phyloP scores from a whole-genome alignment of 2,888 invertebrate species.

The Mythimna impura region DNA sequence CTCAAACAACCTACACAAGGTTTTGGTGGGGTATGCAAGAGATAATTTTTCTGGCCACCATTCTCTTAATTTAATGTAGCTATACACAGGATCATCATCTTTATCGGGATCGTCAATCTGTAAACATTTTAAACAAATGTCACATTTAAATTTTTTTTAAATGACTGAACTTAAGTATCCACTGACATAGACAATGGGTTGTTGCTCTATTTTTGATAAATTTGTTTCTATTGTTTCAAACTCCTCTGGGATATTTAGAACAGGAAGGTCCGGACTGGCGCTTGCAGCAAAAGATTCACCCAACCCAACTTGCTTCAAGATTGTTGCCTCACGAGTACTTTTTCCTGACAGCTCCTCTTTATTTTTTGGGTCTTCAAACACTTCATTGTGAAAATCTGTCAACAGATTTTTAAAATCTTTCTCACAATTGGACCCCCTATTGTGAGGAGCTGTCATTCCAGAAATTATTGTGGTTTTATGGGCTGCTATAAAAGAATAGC shows the following conservation, averaged over 20 bases:
- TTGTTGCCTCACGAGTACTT: not conserved
- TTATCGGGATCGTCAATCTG: not conserved
- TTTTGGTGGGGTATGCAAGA: too few species aligned
- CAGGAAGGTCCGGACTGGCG: not conserved
- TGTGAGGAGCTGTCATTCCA: slow-evolving; percentile 35
- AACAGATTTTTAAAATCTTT: slow-evolving; percentile 15
- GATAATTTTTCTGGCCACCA: too few species aligned
- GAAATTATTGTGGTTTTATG: too few species aligned
- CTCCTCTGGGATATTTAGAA: slow-evolving; percentile 7
- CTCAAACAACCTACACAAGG: slow-evolving; percentile 9
- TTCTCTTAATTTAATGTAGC: slow-evolving; percentile 10
- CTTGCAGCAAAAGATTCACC: slow-evolving; percentile 8
- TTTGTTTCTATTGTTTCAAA: not conserved
- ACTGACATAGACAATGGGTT: slow-evolving; percentile 18
- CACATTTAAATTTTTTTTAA: not conserved
- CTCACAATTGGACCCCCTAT: slow-evolving; percentile 33
- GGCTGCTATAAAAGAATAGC: slow-evolving; percentile 27
- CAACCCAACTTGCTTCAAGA: slow-evolving; percentile 5
- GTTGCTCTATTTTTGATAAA: slow-evolving; percentile 10
- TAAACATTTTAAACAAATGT: not conserved
- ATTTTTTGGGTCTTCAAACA: slow-evolving; percentile 4
- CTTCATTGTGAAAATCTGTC: slow-evolving; percentile 9
- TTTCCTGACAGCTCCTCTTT: slow-evolving; percentile 8
- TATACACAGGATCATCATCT: not conserved
- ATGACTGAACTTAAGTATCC: too few species aligned